These are phyloP conservation scores for Ranitomeya variabilis DNA, from an alignment of 2,113 vertebrate genomes.

Conservation along the genomic window DNA sequence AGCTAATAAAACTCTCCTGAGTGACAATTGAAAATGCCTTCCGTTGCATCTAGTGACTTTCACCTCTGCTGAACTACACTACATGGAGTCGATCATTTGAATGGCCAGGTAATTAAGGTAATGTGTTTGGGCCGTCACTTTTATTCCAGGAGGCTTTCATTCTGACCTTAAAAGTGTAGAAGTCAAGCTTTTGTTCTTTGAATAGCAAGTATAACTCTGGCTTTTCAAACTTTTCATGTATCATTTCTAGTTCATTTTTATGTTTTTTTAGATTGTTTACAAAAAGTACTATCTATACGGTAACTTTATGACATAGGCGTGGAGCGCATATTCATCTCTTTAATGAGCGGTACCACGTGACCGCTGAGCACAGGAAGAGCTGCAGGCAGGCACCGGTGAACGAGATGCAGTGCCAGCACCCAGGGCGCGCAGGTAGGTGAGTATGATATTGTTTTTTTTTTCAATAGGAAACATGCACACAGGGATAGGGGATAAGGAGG, in stretches of 20 bases:
- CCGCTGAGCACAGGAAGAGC: too few species aligned
- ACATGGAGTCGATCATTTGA: constrained; percentile 13
- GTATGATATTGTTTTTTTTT: too few species aligned
- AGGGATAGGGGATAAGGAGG: too few species aligned
- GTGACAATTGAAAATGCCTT: constrained; percentile 27
- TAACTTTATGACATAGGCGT: too few species aligned
- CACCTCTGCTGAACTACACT: background rate
- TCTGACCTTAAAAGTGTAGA: background rate
- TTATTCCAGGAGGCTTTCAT: background rate
- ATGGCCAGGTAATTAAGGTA: constrained; percentile 42
- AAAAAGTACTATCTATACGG: too few species aligned
- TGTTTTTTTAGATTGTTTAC: too few species aligned
- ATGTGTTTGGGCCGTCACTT: background rate
- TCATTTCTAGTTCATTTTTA: background rate
- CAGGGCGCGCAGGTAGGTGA: too few species aligned
- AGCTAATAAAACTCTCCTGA: background rate
- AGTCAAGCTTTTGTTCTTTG: background rate
- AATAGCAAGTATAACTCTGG: background rate
- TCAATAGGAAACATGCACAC: too few species aligned
- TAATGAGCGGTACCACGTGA: too few species aligned
- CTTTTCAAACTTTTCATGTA: background rate
- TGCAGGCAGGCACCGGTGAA: too few species aligned
- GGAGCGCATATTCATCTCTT: too few species aligned
- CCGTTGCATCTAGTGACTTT: background rate
- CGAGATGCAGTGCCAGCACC: too few species aligned